Evolutionary conservation across 2,797 vertebrate species (phyloP).

Genomic region (Spinus olivaceus): DNA sequence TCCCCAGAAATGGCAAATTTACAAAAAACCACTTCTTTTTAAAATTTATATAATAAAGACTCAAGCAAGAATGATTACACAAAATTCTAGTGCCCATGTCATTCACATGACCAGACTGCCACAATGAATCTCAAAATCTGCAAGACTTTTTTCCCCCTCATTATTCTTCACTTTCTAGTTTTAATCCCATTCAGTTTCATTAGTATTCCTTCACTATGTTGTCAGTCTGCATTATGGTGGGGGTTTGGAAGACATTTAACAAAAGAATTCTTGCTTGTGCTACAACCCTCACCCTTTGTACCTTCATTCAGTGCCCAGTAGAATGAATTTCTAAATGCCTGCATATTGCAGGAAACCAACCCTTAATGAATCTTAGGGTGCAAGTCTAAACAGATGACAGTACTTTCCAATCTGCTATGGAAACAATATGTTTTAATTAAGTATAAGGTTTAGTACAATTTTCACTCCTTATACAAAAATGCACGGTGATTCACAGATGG

Average conservation of each 20-base stretch:
- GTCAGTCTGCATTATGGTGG: slow-evolving; percentile 20
- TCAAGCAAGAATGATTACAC: background rate
- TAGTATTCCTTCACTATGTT: slow-evolving; percentile 31
- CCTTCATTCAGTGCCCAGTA: background rate
- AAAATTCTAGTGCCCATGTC: background rate
- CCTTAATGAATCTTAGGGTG: slow-evolving; percentile 35
- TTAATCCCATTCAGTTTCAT: slow-evolving; percentile 1
- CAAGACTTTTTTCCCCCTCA: background rate
- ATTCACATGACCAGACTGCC: background rate
- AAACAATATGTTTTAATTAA: slow-evolving; percentile 58
- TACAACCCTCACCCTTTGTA: slow-evolving; percentile 29
- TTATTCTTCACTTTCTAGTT: background rate
- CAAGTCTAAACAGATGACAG: slow-evolving; percentile 45
- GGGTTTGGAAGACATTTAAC: slow-evolving; percentile 30
- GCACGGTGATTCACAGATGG: slow-evolving; percentile 21
- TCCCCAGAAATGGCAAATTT: background rate
- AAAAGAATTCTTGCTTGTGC: slow-evolving; percentile 21
- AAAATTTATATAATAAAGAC: background rate
- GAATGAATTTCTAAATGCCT: slow-evolving; percentile 38
- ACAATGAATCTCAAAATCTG: background rate
- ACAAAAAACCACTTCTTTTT: background rate
- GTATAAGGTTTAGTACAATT: slow-evolving; percentile 41
- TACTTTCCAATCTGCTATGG: slow-evolving; percentile 9
- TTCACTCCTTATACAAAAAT: slow-evolving; percentile 45
- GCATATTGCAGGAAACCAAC: slow-evolving; percentile 24